A percentile compares a stretch with the other conserved stretches of the same genome.
phyloP scores from a whole-genome alignment of 2,113 vertebrate genomes.

The Meleagris gallopavo region DNA sequence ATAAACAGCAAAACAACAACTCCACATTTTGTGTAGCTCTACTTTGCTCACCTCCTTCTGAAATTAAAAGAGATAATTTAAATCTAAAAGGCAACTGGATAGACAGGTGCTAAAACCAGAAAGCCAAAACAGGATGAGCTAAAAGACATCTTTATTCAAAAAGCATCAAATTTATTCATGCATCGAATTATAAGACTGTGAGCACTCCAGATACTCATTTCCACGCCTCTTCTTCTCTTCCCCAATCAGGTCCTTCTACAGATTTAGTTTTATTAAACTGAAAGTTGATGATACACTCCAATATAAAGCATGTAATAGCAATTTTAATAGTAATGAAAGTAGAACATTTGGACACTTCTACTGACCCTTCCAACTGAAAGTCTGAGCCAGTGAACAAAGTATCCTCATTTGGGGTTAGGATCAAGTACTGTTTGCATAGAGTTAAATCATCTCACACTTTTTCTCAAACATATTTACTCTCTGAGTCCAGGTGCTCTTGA shows the following conservation, averaged over 20 bases:
- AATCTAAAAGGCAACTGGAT: neutral
- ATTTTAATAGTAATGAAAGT: neutral
- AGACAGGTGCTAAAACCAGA: neutral
- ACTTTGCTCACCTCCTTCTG: neutral
- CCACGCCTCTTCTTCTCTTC: neutral
- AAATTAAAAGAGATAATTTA: neutral
- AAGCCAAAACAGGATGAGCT: neutral
- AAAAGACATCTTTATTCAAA: neutral
- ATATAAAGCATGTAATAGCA: neutral
- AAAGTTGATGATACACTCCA: neutral
- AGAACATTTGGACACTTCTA: neutral
- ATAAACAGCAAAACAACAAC: neutral
- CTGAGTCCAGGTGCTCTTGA: neutral
- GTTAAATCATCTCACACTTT: neutral
- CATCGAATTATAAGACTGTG: neutral
- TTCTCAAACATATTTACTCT: neutral
- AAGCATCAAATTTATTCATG: neutral
- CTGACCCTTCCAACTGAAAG: neutral
- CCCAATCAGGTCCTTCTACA: neutral
- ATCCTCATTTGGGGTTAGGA: neutral
- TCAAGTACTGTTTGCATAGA: neutral
- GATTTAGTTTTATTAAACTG: neutral
- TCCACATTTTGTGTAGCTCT: neutral
- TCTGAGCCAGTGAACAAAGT: neutral
- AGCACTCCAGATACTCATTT: neutral